Evolutionary conservation across 2,113 vertebrate species (phyloP).

Genomic region (Gnathonemus longibarbis): DNA sequence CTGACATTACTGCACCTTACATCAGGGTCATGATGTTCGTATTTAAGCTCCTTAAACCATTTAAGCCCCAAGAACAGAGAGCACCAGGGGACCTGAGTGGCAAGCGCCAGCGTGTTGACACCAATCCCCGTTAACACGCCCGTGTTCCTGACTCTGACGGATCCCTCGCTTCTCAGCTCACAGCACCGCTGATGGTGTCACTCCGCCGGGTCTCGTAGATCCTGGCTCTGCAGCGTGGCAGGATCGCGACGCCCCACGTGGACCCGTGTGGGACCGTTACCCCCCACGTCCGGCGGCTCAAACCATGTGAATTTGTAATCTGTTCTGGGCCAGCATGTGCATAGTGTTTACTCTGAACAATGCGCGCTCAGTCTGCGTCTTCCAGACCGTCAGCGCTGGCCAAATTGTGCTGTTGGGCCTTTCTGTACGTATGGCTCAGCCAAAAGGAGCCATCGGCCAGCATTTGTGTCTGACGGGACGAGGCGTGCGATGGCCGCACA

Average conservation of each 20-base stretch:
- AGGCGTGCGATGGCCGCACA: neutral
- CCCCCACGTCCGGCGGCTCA: neutral
- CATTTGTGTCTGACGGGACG: neutral
- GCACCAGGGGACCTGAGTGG: neutral
- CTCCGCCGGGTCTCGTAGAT: neutral
- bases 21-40: neutral
- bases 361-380: neutral
- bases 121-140: neutral
- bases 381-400: neutral
- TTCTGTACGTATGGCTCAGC: neutral
- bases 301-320: neutral
- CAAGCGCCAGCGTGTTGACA: neutral
- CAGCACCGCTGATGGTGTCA: neutral
- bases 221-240: neutral
- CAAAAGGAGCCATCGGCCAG: neutral
- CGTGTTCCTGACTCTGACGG: neutral
- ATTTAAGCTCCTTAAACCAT: neutral
- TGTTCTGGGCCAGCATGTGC: neutral
- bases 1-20: neutral
- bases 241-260: neutral
- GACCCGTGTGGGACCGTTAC: neutral
- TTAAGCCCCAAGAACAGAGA: neutral
- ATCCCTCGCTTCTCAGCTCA: neutral
- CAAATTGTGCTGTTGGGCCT: neutral
- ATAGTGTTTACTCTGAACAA: neutral